Conservation (phyloP, 2,797 vertebrate genomes). For the Sphenopsis melanotis region DNA sequence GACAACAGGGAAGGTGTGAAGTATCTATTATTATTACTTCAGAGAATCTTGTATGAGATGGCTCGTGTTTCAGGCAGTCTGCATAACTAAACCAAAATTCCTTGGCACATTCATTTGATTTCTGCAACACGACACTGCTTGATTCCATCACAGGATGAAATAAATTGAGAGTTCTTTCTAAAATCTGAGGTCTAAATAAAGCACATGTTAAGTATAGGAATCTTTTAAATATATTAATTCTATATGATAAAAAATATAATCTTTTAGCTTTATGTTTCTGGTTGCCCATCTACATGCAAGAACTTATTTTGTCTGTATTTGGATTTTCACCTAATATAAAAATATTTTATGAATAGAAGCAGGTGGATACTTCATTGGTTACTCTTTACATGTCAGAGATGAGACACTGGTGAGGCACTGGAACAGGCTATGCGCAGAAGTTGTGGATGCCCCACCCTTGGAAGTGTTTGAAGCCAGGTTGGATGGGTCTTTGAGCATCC, state of each 20-base stretch:
- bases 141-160: background rate
- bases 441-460: background rate
- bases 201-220: background rate
- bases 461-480: background rate
- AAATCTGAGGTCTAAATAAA: background rate
- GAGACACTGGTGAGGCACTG: background rate
- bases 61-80: background rate
- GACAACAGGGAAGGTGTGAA: background rate
- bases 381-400: background rate
- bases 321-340: background rate
- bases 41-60: background rate
- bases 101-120: background rate
- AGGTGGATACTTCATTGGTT: background rate
- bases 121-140: background rate
- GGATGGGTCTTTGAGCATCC: background rate
- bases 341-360: background rate
- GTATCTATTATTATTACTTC: background rate
- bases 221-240: background rate
- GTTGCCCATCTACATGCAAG: background rate
- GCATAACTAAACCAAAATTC: background rate
- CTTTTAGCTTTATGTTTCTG: background rate
- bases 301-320: background rate
- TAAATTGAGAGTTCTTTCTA: background rate
- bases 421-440: fast-evolving
- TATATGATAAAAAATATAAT: background rate